Evolutionary conservation across 2,888 invertebrate species (phyloP), one percentile per base, ranked within the genome.

Genomic region (Apodemia duryi): DNA sequence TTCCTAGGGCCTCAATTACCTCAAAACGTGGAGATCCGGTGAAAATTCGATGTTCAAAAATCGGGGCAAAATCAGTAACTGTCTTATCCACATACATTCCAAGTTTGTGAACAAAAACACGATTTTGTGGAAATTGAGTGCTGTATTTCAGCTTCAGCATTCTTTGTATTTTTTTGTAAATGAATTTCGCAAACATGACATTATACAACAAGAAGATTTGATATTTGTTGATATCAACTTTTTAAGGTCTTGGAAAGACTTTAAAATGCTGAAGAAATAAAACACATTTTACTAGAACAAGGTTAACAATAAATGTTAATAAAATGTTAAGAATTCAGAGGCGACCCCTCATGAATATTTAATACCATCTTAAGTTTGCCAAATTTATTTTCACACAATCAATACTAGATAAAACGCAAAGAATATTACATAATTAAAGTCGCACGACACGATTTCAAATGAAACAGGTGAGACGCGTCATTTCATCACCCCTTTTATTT

Each of bases 401-500:
- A 60, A 60, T 54, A 54, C 29, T 4, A 54, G 29, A 54, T 54
- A 11, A 28, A 29, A 60, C 49, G 57, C n/a, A 13, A 6, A 60
- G 57, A 60, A 57, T 57, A 35, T 60, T 60, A 60, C 57, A 60
- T 60, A 60, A 60, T 60, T 60, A 60, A 60, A 60, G 32, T 60
- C 57, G 28, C 57, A 60, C 57, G 57, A 60, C 57, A 60, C 57
- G 32, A 32, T 60, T 60, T 60, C 32, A 32, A 57, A 60, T 60
- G 57, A 60, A 60, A 60, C 57, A 60, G 57, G 57, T 60, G 57
- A 60, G 35, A 60, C 57, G 2, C 57, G 57, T 35, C 57, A 60
- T 60, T 60, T 60, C 57, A 60, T 60, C 57, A 60, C 57, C 57
- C 32, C 35, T 60, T n/a, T 35, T 60, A 60, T 60, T 60, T 57